Percentiles rank a stretch among this genome's conserved stretches.
These are phyloP conservation scores for Calliopsis andreniformis DNA, from an alignment of 1,140 invertebrate species.

Conservation along the genomic window DNA sequence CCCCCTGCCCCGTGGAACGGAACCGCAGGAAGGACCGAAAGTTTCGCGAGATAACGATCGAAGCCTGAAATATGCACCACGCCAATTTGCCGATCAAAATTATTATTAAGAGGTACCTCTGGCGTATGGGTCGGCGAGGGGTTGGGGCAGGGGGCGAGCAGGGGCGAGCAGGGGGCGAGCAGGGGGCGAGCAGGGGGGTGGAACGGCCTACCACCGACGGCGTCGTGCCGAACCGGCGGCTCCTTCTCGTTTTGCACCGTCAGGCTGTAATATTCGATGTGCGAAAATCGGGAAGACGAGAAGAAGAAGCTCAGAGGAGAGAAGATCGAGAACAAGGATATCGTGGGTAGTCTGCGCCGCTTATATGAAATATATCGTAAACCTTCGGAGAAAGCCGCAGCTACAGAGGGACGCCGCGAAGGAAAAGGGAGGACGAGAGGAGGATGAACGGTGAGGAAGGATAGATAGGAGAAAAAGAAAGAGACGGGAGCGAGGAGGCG, in stretches of 20 bases:
- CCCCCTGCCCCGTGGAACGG: slow-evolving; percentile 31
- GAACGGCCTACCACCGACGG: slow-evolving; percentile 43
- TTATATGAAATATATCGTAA: slow-evolving; percentile 63
- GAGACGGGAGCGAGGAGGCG: slow-evolving; percentile 15
- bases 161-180: neutral
- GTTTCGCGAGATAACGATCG: slow-evolving; percentile 79
- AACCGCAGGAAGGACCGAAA: slow-evolving; percentile 70
- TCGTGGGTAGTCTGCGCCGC: slow-evolving; percentile 31
- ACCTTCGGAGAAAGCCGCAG: slow-evolving; percentile 31
- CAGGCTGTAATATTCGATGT: slow-evolving; percentile 67
- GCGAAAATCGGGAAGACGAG: slow-evolving; percentile 69
- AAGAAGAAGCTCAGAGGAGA: slow-evolving; percentile 16
- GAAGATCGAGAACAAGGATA: neutral
- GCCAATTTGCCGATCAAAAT: slow-evolving; percentile 80
- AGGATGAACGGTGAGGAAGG: slow-evolving; percentile 21
- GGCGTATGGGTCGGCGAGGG: slow-evolving; percentile 49
- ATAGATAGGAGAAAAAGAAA: slow-evolving; percentile 18
- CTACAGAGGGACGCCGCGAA: neutral
- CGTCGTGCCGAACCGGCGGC: slow-evolving; percentile 55
- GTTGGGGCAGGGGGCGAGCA: too few relatives aligned
- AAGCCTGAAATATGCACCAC: slow-evolving; percentile 77
- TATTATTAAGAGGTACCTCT: slow-evolving; percentile 80
- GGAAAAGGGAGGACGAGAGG: slow-evolving; percentile 15
- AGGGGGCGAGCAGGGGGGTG: neutral
- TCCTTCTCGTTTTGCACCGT: slow-evolving; percentile 60